A percentile compares a stretch with the other conserved stretches of the same genome.
Evolutionary conservation across 2,888 invertebrate genomes (phyloP).

Genomic region (Apotomis betuletana): DNA sequence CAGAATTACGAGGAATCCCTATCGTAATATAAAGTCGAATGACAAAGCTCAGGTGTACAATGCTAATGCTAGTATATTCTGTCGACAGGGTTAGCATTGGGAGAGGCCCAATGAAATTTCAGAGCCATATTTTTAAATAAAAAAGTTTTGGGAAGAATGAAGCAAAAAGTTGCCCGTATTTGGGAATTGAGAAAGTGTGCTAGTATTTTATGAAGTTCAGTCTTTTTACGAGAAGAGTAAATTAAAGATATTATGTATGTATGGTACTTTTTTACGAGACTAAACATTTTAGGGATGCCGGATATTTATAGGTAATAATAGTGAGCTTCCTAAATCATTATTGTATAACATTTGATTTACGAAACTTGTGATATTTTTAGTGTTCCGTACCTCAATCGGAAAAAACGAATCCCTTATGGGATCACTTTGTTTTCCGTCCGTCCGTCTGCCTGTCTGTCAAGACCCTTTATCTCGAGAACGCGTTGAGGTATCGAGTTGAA

Average conservation of each 20-base stretch:
- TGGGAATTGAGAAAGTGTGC: slow-evolving; percentile 9
- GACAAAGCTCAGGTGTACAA: slow-evolving; percentile 57
- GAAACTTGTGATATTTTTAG: too few species aligned
- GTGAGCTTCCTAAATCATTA: too few species aligned
- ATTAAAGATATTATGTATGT: not conserved
- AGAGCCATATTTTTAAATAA: slow-evolving; percentile 9
- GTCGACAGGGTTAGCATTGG: slow-evolving; percentile 43
- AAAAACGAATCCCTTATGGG: too few species aligned
- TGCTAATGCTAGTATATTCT: slow-evolving; percentile 50
- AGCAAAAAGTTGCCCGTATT: slow-evolving; percentile 3
- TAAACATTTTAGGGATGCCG: not conserved
- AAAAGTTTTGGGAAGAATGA: slow-evolving; percentile 4
- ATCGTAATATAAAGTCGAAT: slow-evolving; percentile 54
- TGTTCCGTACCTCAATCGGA: too few species aligned
- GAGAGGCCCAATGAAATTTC: slow-evolving; percentile 43
- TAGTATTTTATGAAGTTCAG: slow-evolving; percentile 10
- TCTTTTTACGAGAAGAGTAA: not conserved
- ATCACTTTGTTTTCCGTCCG: too few species aligned
- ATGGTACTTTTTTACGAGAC: not conserved
- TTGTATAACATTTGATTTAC: too few species aligned
- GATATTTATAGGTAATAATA: not conserved
- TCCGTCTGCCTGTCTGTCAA: too few species aligned
- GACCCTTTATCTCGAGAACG: too few species aligned
- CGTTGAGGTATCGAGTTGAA: too few species aligned
- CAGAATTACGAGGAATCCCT: slow-evolving; percentile 46